Evolutionary conservation across 2,888 invertebrate species (phyloP).

Genomic region (Cheilosia vernalis): DNA sequence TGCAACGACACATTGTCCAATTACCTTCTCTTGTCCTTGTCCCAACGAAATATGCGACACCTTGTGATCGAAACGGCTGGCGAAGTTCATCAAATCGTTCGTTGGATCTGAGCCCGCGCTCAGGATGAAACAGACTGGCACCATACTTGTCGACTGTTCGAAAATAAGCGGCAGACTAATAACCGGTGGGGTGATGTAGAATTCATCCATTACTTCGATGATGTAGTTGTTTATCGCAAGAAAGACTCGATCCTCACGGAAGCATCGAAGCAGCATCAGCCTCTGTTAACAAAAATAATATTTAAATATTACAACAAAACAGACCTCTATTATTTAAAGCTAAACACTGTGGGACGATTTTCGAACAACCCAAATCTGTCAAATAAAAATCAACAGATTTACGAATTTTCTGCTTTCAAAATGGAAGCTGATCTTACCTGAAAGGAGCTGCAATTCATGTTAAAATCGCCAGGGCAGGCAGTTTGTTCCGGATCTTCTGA

Average conservation of each 20-base stretch:
- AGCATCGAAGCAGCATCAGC: slow-evolving; percentile 93
- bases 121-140: slow-evolving; percentile 95
- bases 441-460: slow-evolving; percentile 29
- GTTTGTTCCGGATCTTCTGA: slow-evolving; percentile 53
- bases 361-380: no score
- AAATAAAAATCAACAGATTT: no score
- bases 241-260: slow-evolving; percentile 94
- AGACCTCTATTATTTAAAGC: not conserved
- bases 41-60: slow-evolving; percentile 95
- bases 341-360: not conserved
- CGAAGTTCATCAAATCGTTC: slow-evolving; percentile 91
- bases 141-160: slow-evolving; percentile 92
- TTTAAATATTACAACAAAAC: not conserved
- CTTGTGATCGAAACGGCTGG: slow-evolving; percentile 88
- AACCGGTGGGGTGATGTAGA: slow-evolving; percentile 94
- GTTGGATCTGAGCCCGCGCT: slow-evolving; percentile 98
- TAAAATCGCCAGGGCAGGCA: slow-evolving; percentile 55
- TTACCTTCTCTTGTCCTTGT: slow-evolving; percentile 95
- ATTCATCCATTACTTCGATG: slow-evolving; percentile 92
- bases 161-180: slow-evolving; percentile 91
- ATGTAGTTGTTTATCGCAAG: slow-evolving; percentile 93
- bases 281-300: slow-evolving; percentile 82
- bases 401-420: not conserved
- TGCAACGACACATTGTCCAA: not conserved
- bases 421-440: slow-evolving; percentile 38